Conservation (phyloP, 2,888 invertebrate species). For the Anoplius nigerrimus region DNA sequence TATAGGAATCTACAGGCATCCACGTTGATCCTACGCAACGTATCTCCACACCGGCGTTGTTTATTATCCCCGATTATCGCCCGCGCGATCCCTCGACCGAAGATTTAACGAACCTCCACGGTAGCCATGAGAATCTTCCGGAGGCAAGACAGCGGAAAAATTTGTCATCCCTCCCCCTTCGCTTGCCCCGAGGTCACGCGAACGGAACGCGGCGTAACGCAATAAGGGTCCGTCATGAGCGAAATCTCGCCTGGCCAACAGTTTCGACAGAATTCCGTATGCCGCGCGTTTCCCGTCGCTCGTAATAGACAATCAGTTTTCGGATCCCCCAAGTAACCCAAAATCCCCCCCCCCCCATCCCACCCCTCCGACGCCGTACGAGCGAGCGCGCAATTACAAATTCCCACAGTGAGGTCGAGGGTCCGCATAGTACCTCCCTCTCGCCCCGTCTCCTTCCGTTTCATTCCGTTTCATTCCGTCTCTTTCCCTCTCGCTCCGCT, state of each 20-base stretch:
- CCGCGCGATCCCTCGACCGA: no score
- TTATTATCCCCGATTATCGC: no score
- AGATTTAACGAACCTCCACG: no score
- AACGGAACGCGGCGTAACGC: no score
- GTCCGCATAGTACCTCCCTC: slow-evolving; percentile 39
- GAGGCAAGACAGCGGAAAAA: no score
- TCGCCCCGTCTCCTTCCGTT: slow-evolving; percentile 3
- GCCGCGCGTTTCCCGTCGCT: neutral
- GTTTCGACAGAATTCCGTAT: slow-evolving; percentile 1
- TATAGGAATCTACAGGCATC: no score
- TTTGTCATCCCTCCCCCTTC: no score
- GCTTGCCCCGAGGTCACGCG: no score
- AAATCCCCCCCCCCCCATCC: slow-evolving; percentile 19
- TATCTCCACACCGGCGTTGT: no score
- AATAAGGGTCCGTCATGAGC: no score
- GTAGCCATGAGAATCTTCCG: no score
- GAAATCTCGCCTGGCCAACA: neutral
- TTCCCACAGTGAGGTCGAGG: slow-evolving; percentile 63
- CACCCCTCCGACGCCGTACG: neutral
- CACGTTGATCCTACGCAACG: no score
- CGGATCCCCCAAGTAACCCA: slow-evolving; percentile 13
- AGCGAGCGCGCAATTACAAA: slow-evolving; percentile 63
- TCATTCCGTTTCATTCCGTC: slow-evolving; percentile 16
- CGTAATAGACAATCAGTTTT: slow-evolving; percentile 26
- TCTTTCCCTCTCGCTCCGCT: slow-evolving; percentile 18